A percentile compares a stretch with the other conserved stretches of the same genome.
Conservation (phyloP, 2,888 invertebrate genomes). For the Neria commutata region DNA sequence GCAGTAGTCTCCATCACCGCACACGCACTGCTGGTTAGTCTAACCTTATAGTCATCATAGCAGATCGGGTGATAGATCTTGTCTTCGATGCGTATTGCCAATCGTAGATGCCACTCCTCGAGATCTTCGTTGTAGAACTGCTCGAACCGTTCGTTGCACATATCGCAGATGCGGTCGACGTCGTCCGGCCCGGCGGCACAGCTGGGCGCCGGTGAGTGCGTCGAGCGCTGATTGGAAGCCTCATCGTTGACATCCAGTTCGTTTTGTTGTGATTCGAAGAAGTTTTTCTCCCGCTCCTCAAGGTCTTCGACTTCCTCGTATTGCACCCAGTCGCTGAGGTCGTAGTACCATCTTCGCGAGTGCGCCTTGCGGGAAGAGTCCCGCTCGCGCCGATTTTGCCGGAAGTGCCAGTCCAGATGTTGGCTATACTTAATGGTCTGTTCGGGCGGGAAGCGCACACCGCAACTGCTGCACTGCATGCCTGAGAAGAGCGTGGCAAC, state of each 20-base stretch:
- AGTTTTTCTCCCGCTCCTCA: slow-evolving; percentile 88
- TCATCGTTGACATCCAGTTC: slow-evolving; percentile 66
- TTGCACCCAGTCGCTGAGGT: slow-evolving; percentile 88
- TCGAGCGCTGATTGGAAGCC: slow-evolving; percentile 64
- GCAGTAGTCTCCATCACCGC: neutral
- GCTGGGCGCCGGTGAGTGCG: slow-evolving; percentile 69
- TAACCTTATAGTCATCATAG: slow-evolving; percentile 83
- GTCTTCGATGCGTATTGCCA: slow-evolving; percentile 78
- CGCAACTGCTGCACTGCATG: slow-evolving; percentile 96
- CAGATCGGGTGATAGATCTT: slow-evolving; percentile 89
- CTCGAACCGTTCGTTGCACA: slow-evolving; percentile 92
- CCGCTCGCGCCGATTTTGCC: slow-evolving; percentile 88
- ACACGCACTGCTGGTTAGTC: neutral
- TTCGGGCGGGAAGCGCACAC: slow-evolving; percentile 89
- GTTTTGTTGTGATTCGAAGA: slow-evolving; percentile 78
- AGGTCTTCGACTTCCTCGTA: slow-evolving; percentile 92
- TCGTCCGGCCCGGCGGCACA: slow-evolving; percentile 73
- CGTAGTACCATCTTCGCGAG: slow-evolving; percentile 89
- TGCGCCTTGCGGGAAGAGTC: slow-evolving; percentile 84
- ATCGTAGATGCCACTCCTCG: slow-evolving; percentile 95
- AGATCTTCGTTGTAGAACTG: slow-evolving; percentile 96
- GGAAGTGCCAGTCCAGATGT: slow-evolving; percentile 98
- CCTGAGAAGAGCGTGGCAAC: slow-evolving; percentile 80
- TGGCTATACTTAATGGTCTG: slow-evolving; percentile 89
- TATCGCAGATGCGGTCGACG: slow-evolving; percentile 76